phyloP scores from a whole-genome alignment of 2,113 vertebrate genomes.

The Pterocles gutturalis region DNA sequence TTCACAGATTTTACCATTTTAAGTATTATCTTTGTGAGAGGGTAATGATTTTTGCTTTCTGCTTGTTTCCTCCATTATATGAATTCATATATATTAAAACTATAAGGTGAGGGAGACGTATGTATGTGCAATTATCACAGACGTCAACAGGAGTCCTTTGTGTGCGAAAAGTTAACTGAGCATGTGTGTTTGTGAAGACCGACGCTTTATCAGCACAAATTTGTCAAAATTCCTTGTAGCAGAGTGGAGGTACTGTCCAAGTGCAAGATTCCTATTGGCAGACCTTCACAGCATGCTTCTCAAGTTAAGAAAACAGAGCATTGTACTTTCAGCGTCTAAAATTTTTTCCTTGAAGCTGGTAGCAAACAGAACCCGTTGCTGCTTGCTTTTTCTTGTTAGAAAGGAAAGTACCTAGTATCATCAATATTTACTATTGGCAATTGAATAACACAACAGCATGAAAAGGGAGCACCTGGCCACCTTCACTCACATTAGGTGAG shows the following conservation, averaged over 20 bases:
- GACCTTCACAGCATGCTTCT: not conserved
- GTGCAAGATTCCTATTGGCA: not conserved
- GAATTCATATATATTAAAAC: not conserved
- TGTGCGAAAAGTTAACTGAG: fast-evolving
- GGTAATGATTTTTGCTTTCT: not conserved
- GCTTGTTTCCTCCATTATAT: not conserved
- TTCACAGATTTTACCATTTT: not conserved
- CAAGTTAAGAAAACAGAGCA: not conserved
- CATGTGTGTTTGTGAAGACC: not conserved
- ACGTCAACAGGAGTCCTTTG: not conserved
- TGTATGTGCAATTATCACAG: fast-evolving
- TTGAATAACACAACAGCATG: not conserved
- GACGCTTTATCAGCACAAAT: fast-evolving
- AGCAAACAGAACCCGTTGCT: not conserved
- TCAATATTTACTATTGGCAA: not conserved
- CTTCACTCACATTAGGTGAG: not conserved
- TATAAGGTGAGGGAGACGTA: not conserved
- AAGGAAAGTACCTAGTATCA: not conserved
- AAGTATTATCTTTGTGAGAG: not conserved
- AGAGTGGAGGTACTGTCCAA: not conserved
- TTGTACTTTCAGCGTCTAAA: not conserved
- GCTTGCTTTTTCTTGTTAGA: not conserved
- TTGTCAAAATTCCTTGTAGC: not conserved
- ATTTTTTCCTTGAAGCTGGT: not conserved
- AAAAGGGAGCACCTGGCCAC: not conserved